A percentile compares a stretch with the other conserved stretches of the same genome.
Evolutionary conservation across 2,797 vertebrate species (phyloP).

Genomic region (Gymnothorax javanicus): DNA sequence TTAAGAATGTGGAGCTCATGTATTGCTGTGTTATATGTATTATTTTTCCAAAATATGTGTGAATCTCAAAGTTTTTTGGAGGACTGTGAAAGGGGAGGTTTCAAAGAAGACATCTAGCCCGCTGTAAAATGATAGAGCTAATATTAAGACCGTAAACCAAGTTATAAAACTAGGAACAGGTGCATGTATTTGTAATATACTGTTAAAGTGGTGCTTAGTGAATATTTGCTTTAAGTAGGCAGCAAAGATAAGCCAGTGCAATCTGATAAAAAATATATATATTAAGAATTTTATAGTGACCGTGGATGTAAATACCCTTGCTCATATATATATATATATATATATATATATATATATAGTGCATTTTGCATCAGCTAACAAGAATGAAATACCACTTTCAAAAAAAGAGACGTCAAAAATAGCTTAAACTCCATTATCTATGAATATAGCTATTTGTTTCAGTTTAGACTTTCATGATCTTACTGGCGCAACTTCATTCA

Average conservation of each 20-base stretch:
- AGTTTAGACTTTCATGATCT: constrained; percentile 36
- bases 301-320: background rate
- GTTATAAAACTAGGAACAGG: constrained; percentile 1
- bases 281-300: background rate
- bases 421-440: constrained; percentile 25
- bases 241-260: background rate
- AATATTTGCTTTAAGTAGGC: background rate
- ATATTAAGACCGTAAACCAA: constrained; percentile 14
- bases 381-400: background rate
- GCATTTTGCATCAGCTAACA: background rate
- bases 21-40: background rate
- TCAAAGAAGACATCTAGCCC: background rate
- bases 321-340: background rate
- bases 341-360: background rate
- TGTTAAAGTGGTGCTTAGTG: background rate
- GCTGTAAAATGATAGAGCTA: background rate
- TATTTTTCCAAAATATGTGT: background rate
- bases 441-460: constrained; percentile 42
- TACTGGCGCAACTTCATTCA: constrained; percentile 20
- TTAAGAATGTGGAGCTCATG: background rate
- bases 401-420: background rate
- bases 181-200: background rate
- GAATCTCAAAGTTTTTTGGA: background rate
- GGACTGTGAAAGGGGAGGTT: background rate
- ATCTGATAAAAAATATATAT: background rate